Conservation (phyloP, 92 coral and sea anemone genomes). For the Parazoanthus swiftii region DNA sequence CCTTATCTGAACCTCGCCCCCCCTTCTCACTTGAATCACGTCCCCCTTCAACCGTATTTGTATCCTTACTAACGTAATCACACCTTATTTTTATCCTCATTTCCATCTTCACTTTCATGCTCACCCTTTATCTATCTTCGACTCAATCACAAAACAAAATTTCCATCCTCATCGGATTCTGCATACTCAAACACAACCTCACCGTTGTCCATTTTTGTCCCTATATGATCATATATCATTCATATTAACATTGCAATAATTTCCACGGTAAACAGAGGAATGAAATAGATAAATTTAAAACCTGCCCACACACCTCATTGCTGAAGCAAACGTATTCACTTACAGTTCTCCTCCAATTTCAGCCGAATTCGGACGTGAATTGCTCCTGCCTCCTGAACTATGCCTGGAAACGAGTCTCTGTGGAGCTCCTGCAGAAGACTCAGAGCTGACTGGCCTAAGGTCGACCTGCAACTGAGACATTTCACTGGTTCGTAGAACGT, state of each 20-base stretch:
- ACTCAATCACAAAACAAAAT: background rate
- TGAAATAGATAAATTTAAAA: background rate
- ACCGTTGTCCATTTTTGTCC: background rate
- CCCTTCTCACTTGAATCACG: background rate
- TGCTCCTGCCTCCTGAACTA: constrained; percentile 1
- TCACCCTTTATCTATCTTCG: background rate
- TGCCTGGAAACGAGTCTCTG: constrained; percentile 8
- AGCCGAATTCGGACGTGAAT: constrained; percentile 74
- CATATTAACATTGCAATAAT: background rate
- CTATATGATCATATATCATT: background rate
- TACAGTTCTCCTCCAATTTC: constrained; percentile 84
- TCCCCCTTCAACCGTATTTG: background rate
- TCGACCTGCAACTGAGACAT: constrained; percentile 30
- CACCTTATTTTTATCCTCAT: background rate
- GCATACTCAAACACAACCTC: background rate
- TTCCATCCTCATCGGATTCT: background rate
- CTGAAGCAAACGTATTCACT: constrained; percentile 35
- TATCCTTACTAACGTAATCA: background rate
- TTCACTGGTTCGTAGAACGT: background rate
- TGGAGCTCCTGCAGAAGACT: constrained; percentile 3
- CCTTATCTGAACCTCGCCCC: background rate
- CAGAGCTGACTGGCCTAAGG: constrained; percentile 20
- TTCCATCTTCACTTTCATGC: background rate
- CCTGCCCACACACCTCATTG: background rate
- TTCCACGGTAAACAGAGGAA: background rate